phyloP scores from a whole-genome alignment of 1,140 invertebrate genomes.

The Aethina tumida region DNA sequence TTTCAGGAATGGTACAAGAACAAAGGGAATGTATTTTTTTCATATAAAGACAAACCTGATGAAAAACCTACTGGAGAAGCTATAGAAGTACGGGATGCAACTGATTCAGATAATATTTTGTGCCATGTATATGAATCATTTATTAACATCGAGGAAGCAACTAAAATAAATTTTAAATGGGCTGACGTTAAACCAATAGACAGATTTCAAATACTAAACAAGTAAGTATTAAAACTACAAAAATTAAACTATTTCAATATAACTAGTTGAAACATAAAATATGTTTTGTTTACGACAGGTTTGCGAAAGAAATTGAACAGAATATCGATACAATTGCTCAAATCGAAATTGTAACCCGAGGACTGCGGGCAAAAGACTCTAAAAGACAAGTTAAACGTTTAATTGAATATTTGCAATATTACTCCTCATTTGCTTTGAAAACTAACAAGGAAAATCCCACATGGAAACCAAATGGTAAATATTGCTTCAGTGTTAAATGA shows the following conservation, averaged over 20 bases:
- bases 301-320: slow-evolving; percentile 22
- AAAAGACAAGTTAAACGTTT: slow-evolving; percentile 18
- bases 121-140: slow-evolving; percentile 7
- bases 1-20: slow-evolving; percentile 19
- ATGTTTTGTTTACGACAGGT: slow-evolving; percentile 16
- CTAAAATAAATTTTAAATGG: slow-evolving; percentile 6
- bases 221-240: slow-evolving; percentile 15
- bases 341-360: slow-evolving; percentile 23
- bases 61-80: slow-evolving; percentile 7
- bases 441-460: slow-evolving; percentile 32
- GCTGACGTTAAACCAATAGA: slow-evolving; percentile 8
- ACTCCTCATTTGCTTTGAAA: slow-evolving; percentile 29
- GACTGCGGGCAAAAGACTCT: slow-evolving; percentile 24
- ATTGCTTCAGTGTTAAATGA: too few species aligned
- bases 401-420: slow-evolving; percentile 28
- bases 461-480: slow-evolving; percentile 18
- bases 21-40: slow-evolving; percentile 8
- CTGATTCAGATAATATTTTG: slow-evolving; percentile 10
- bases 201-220: slow-evolving; percentile 9
- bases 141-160: slow-evolving; percentile 9
- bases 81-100: slow-evolving; percentile 4
- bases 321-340: slow-evolving; percentile 24
- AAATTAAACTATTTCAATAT: too few species aligned
- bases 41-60: slow-evolving; percentile 8
- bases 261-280: slow-evolving; percentile 5